A percentile compares a stretch with the other conserved stretches of the same genome.
Evolutionary conservation across 2,888 invertebrate genomes (phyloP).

Genomic region (Melieria omissa): DNA sequence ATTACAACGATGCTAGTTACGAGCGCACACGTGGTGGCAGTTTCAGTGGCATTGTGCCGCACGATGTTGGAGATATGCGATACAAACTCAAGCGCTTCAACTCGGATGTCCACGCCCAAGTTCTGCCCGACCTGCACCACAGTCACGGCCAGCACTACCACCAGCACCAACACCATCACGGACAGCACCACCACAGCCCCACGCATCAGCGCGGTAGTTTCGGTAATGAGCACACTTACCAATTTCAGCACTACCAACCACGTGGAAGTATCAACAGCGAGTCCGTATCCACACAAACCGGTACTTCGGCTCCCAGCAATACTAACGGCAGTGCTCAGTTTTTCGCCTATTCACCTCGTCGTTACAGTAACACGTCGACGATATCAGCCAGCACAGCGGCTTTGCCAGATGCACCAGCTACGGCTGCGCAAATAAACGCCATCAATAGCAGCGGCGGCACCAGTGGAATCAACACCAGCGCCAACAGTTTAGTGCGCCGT

Average conservation of each 20-base stretch:
- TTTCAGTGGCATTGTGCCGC: conserved; percentile 66
- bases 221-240: conserved; percentile 43
- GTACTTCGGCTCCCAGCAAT: conserved; percentile 43
- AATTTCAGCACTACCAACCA: conserved; percentile 54
- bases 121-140: conserved; percentile 38
- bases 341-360: conserved; percentile 67
- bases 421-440: conserved; percentile 7
- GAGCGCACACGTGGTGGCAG: conserved; percentile 66
- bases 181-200: conserved; percentile 45
- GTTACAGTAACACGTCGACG: conserved; percentile 76
- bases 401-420: conserved; percentile 43
- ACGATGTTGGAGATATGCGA: conserved; percentile 59
- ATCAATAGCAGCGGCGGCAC: conserved; percentile 35
- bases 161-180: conserved; percentile 36
- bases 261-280: conserved; percentile 54
- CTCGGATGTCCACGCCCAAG: conserved; percentile 59
- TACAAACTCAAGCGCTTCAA: conserved; percentile 63
- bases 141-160: conserved; percentile 26
- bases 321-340: conserved; percentile 47
- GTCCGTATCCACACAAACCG: conserved; percentile 27
- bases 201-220: conserved; percentile 50
- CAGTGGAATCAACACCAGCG: conserved; percentile 13
- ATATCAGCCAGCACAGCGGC: conserved; percentile 54
- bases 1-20: conserved; percentile 66
- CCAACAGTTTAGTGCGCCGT: conserved; percentile 52